phyloP scores from a whole-genome alignment of 64 coral and sea anemone genomes.

The Montipora cactus region DNA sequence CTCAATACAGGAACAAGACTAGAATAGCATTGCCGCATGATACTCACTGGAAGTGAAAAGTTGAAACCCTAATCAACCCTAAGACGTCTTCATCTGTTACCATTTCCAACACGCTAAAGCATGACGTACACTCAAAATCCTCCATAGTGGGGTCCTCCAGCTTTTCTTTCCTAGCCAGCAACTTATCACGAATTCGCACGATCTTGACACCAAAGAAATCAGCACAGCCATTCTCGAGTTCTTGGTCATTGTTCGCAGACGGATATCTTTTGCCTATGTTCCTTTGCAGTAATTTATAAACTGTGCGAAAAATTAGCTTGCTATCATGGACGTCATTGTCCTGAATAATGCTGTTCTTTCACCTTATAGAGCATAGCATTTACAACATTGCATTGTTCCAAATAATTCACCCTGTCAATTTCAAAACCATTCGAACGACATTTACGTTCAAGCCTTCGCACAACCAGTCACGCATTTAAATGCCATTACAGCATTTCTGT shows the following conservation, averaged over 20 bases:
- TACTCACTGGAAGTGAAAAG: too few relatives aligned
- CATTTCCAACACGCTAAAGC: background rate
- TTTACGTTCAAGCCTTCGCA: slow-evolving; percentile 1
- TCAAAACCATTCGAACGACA: background rate
- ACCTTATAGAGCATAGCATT: slow-evolving; percentile 6
- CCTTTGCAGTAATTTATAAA: background rate
- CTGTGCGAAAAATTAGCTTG: background rate
- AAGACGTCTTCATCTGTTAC: too few relatives aligned
- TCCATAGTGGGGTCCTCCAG: background rate
- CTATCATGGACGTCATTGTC: background rate
- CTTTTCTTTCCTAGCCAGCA: background rate
- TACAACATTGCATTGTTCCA: slow-evolving; percentile 18
- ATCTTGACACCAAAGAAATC: too few relatives aligned
- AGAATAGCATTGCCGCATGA: too few relatives aligned
- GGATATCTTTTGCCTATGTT: background rate
- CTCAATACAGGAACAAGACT: too few relatives aligned
- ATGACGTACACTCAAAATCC: background rate
- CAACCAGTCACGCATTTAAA: too few relatives aligned
- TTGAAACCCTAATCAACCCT: too few relatives aligned
- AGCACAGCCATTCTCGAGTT: background rate
- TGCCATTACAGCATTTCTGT: too few relatives aligned
- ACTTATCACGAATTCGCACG: too few relatives aligned
- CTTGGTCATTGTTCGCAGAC: slow-evolving; percentile 2
- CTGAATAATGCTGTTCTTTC: slow-evolving; percentile 16
- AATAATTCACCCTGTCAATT: background rate